Evolutionary conservation across 2,888 invertebrate genomes (phyloP).

Genomic region (Yponomeuta malinellus): DNA sequence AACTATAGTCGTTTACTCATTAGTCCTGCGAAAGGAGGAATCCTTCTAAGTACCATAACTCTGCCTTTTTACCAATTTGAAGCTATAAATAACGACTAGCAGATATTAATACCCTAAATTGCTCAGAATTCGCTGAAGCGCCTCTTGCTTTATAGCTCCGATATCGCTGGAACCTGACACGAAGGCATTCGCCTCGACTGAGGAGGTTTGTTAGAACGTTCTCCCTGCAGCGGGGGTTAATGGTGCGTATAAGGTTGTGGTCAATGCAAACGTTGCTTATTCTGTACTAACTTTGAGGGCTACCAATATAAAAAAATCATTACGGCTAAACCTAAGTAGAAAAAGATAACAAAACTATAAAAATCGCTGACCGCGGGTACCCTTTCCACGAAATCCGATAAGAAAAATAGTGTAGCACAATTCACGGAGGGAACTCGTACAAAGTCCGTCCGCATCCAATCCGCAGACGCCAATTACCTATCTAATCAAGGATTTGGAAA

Average conservation of each 20-base stretch:
- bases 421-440: background rate
- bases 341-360: background rate
- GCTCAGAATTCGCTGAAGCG: background rate
- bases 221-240: background rate
- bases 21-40: no score
- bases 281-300: background rate
- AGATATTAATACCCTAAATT: no score
- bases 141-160: background rate
- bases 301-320: background rate
- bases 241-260: conserved; percentile 9
- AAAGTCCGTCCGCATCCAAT: conserved; percentile 37
- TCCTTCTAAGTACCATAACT: no score
- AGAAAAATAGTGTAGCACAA: conserved; percentile 3
- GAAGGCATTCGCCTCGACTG: background rate
- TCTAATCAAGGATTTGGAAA: conserved; percentile 60
- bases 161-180: background rate
- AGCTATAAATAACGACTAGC: no score
- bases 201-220: background rate
- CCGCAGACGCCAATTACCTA: conserved; percentile 53
- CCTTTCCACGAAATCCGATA: background rate
- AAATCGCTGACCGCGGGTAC: background rate
- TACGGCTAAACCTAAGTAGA: background rate
- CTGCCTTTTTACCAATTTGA: no score
- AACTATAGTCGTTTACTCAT: no score
- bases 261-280: background rate